These are phyloP conservation scores for Trichosurus vulpecula DNA, from an alignment of 2,797 vertebrate genomes.

Conservation along the genomic window DNA sequence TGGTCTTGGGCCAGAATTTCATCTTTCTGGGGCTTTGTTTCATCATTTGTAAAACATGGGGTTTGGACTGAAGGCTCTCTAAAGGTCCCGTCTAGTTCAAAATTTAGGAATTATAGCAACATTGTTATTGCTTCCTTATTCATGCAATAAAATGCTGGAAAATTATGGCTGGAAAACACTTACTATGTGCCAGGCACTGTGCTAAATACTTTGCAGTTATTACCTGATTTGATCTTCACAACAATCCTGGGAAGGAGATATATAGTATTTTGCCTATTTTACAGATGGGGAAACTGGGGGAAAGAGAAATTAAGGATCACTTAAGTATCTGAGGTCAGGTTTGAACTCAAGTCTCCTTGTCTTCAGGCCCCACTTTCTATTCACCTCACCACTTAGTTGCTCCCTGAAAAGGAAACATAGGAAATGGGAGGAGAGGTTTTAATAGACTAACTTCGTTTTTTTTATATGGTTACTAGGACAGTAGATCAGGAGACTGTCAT, in stretches of 20 bases:
- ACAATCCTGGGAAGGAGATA: background rate
- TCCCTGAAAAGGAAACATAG: background rate
- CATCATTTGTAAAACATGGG: background rate
- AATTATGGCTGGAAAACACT: background rate
- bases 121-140: background rate
- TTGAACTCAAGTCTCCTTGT: background rate
- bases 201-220: background rate
- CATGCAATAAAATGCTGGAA: background rate
- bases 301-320: background rate
- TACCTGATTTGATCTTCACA: background rate
- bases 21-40: background rate
- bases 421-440: background rate
- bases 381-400: background rate
- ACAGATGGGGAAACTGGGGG: background rate
- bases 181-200: background rate
- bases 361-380: background rate
- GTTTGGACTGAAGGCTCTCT: background rate
- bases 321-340: background rate
- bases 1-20: background rate
- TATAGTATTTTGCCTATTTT: background rate
- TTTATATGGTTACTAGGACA: background rate
- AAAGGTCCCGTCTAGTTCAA: background rate
- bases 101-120: background rate
- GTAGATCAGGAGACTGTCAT: background rate
- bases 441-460: background rate